Evolutionary conservation across 1,140 invertebrate genomes (phyloP), one percentile per base, ranked within the genome.

Genomic region (Lordiphosa mommai): DNA sequence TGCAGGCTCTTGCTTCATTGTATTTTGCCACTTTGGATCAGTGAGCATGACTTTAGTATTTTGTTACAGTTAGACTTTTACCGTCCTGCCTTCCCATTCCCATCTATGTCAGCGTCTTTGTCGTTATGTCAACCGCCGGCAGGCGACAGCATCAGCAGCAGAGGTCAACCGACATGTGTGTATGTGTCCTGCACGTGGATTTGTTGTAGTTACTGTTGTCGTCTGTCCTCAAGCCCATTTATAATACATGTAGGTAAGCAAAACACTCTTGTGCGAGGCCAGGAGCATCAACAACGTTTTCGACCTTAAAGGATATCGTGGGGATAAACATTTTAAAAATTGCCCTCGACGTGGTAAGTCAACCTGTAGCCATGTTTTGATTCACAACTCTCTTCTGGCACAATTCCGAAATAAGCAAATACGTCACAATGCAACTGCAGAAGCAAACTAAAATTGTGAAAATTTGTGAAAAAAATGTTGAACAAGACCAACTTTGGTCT

Each of bases 201-300:
- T 48, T 13, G 10, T 33, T 41, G 50, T 53, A 5, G 20, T 6
- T 6, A 23, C 20, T 68, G 71, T 68, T 59, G 80, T 43, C 51
- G 49, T 69, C 48, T 61, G 44, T 69, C 57, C 66, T 33, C 66
- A 69, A 61, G 49, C 48, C 56, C 65, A 82, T 84, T 82, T 82
- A 84, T 82, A 82, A 82, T 84, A 84, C 84, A 82, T 82, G 76
- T 64, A 84, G 77, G 76, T 84, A 82, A 84, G 70, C 77, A 17
- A 82, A 82, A 84, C 76, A 84, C 71, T 84, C 51, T 53, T 72
- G 58, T 53, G 53, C 71, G 14, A 32, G 37, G 27, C 30, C 27
- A 40, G 38, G 30, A 33, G 58, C 56, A 37, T 9, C 12, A 16
- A n/a, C 9, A 47, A 3, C 12, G 2, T 14, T 49, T 32, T 49